Percentiles rank a stretch among this genome's conserved stretches.
phyloP scores from a whole-genome alignment of 2,113 vertebrate species.

The Lepus timidus region DNA sequence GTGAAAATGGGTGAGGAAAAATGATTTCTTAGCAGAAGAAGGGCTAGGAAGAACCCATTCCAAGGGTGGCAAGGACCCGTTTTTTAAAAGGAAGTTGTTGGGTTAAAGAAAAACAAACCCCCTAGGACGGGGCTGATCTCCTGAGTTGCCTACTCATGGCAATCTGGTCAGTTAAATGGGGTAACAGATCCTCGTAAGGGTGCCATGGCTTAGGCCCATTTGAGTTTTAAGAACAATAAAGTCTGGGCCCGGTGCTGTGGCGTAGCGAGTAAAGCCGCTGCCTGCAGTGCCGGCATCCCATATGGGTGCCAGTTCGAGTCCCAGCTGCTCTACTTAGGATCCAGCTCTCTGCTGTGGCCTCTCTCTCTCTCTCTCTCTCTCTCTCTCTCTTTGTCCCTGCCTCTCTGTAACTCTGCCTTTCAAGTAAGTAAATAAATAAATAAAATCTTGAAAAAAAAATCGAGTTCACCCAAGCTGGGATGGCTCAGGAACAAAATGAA shows the following conservation, averaged over 20 bases:
- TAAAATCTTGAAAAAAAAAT: not conserved
- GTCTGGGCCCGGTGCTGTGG: too few relatives aligned
- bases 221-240: not conserved
- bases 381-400: too few relatives aligned
- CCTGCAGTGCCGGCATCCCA: too few relatives aligned
- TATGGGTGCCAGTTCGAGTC: too few relatives aligned
- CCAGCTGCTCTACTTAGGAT: too few relatives aligned
- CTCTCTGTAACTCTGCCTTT: too few relatives aligned
- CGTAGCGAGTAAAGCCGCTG: too few relatives aligned
- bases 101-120: slow-evolving; percentile 16
- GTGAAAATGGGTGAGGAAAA: slow-evolving; percentile 16
- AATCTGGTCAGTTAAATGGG: not conserved
- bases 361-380: too few relatives aligned
- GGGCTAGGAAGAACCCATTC: not conserved
- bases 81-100: slow-evolving; percentile 36
- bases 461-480: not conserved
- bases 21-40: slow-evolving; percentile 1
- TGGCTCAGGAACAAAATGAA: not conserved
- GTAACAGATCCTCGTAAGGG: not conserved
- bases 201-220: not conserved
- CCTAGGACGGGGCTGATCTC: not conserved
- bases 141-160: not conserved
- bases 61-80: not conserved
- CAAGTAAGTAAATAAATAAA: too few relatives aligned
- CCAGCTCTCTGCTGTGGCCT: too few relatives aligned